Evolutionary conservation across 2,888 invertebrate species (phyloP).

Genomic region (Penaeus monodon): DNA sequence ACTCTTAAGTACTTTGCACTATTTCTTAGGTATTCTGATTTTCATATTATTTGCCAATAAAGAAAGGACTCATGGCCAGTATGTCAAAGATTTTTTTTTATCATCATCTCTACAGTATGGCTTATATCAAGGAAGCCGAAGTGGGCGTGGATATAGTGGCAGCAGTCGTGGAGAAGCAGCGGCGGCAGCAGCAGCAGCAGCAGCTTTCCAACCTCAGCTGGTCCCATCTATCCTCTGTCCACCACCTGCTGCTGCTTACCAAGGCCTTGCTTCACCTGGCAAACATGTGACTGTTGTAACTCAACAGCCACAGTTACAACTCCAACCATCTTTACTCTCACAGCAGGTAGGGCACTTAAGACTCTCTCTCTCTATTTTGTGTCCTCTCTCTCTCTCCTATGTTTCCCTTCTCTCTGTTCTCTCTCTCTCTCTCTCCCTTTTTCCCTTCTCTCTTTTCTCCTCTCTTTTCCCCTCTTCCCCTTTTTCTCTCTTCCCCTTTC

Average conservation of each 20-base stretch:
- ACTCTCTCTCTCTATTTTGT: too few species aligned
- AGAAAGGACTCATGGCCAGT: too few species aligned
- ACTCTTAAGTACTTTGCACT: too few species aligned
- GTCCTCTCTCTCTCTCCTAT: too few species aligned
- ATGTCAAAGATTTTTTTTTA: not conserved
- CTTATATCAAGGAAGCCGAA: constrained; percentile 68
- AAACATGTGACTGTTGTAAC: constrained; percentile 78
- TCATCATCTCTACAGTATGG: constrained; percentile 68
- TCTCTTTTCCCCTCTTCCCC: too few species aligned
- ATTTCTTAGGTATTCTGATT: too few species aligned
- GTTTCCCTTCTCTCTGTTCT: too few species aligned
- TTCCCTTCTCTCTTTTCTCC: too few species aligned
- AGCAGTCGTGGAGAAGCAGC: constrained; percentile 62
- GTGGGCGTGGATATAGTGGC: constrained; percentile 65
- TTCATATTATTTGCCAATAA: too few species aligned
- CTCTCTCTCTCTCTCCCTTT: too few species aligned
- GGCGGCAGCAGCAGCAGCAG: constrained; percentile 63
- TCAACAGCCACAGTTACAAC: constrained; percentile 79
- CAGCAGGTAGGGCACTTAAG: constrained; percentile 74
- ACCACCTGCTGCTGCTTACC: constrained; percentile 79
- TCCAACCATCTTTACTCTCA: constrained; percentile 83
- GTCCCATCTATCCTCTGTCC: constrained; percentile 65
- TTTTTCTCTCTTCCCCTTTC: too few species aligned
- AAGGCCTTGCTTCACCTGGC: constrained; percentile 80
- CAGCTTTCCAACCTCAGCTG: constrained; percentile 65